Base-by-base conservation (phyloP, 2,797 vertebrate species). In the Helostoma temminkii region DNA sequence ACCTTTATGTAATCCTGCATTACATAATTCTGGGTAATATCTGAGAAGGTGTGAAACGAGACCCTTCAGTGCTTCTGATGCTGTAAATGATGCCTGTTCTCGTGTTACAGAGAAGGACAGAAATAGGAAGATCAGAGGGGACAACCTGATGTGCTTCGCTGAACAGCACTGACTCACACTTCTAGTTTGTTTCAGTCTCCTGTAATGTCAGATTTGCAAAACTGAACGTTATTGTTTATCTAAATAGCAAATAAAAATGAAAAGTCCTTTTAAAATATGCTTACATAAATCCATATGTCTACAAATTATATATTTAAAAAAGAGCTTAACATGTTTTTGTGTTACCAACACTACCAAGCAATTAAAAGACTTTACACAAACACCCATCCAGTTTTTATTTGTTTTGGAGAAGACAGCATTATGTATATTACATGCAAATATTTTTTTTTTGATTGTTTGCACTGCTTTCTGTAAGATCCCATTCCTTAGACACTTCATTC, bases 21-120 rank as follows among this genome's bases (percentile, higher is more conserved):
- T 4, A 16, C 30, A 46, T 37, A 30, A 74, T 72, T 39, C 52
- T 2, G 22, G 6, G 14, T 1, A n/a, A 24, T 28, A 14, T 7
- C 36, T 37, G 30, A 52, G 41, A 42, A 14, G 12, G 39, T 9
- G 1, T 75, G 64, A 75, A 75, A 83, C 10, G 0, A 45, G 68
- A 84, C 37, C 52, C 41, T 9, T 26, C 18, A 19, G 30, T 53
- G 61, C 66, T 49, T 67, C 28, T 59, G 56, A 78, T 1, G n/a
- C 47, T 22, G 47, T 39, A 39, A 45, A 14, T 42, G 39, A 75
- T 6, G 49, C 39, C 22, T 22, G 26, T 7, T 69, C 56, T 86
- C 71, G 4, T 43, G 11, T 89, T 79, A 59, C 70, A 21, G 4
- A 56, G n/a, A n/a, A n/a, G 11, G 24, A 61, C 57, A 18, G 36